Base-by-base conservation (phyloP, 2,888 invertebrate species). In the Eupithecia exiguata region DNA sequence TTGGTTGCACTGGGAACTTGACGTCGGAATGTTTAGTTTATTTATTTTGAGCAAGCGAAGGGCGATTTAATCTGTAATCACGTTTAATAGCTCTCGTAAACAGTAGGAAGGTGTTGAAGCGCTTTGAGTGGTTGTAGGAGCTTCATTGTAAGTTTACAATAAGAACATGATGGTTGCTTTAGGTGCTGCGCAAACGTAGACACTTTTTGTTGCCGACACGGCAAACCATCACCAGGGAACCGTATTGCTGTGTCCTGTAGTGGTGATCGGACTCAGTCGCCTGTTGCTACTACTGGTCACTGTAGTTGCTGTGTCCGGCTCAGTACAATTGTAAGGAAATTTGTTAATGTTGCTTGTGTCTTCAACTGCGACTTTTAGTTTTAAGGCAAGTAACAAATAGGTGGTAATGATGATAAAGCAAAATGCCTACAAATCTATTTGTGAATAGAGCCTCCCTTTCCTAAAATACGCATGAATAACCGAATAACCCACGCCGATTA, bases 31-130 rank as follows among this genome's bases (percentile, higher is more conserved):
- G 85, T 84, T 74, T 76, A 68, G 61, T 74, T 74, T 73, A 71
- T 74, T 77, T 78, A 80, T 77, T 80, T 78, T 72, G 83, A 83
- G 82, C 80, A 82, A 84, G 82, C 80, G 81, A 82, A 85, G 78
- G 77, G 83, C 86, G 87, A 89, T 90, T 91, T 89, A 90, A 87
- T 89, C 86, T 84, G 83, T 89, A 89, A 89, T 88, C 87, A 86
- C 86, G 87, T 88, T 89, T 89, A 89, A 77, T 84, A 84, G 83
- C 82, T 75, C 82, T 80, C 82, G 83, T 87, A 86, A 86, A 86
- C 65, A 77, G 72, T 43, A 21, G 36, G 40, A 72, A 77, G 71
- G 74, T 70, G 63, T 61, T 68, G 53, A 43, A 69, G 25, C 25
- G 66, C 25, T 66, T 40, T 25, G n/a, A 38, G 25, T 38, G 40